Percentiles rank a stretch among this genome's conserved stretches.
Conservation (phyloP, 2,888 invertebrate genomes). For the Lasioglossum marginatum region DNA sequence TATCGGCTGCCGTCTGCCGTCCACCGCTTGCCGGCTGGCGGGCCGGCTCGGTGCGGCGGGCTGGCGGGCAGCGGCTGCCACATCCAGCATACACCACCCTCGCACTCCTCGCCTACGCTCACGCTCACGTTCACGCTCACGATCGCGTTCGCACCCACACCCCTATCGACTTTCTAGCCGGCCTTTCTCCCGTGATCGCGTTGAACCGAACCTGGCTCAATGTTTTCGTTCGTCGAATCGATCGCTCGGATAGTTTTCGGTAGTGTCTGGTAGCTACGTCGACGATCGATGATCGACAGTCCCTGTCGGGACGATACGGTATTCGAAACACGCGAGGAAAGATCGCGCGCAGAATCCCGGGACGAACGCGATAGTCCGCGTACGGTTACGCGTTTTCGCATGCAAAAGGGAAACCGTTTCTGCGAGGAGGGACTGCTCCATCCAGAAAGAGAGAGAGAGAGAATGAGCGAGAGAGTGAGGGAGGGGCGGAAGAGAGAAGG, state of each 20-base stretch:
- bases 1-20: slow-evolving; percentile 52
- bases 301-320: background rate
- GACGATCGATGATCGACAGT: background rate
- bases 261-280: background rate
- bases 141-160: slow-evolving; percentile 10
- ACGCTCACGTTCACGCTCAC: background rate
- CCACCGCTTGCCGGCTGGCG: slow-evolving; percentile 50
- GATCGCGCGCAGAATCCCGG: background rate
- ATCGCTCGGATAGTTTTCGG: background rate
- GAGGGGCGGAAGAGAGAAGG: background rate
- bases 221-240: background rate
- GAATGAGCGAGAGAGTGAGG: background rate
- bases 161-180: slow-evolving; percentile 27
- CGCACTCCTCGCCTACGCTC: slow-evolving; percentile 1
- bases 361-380: background rate
- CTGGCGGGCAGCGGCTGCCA: slow-evolving; percentile 24
- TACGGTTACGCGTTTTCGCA: slow-evolving; percentile 20
- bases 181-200: background rate
- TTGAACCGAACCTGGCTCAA: background rate
- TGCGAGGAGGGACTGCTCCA: background rate
- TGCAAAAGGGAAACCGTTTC: slow-evolving; percentile 31
- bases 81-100: background rate
- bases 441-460: background rate
- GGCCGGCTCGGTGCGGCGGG: background rate
- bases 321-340: background rate